Evolutionary conservation across 2,113 vertebrate species (phyloP).

Genomic region (Oncorhynchus nerka): DNA sequence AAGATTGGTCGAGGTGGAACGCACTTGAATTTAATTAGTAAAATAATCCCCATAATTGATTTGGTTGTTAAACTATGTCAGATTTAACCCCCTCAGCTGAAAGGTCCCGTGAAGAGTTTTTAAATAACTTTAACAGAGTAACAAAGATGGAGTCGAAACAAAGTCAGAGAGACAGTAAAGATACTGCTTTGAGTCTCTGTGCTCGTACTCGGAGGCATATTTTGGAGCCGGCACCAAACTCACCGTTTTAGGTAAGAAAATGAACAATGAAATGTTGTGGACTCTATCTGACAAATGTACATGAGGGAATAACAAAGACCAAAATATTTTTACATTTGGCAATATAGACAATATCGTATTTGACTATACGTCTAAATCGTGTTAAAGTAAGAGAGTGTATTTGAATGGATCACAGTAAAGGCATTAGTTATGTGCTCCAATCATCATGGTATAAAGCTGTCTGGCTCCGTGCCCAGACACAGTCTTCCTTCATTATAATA

Average conservation of each 20-base stretch:
- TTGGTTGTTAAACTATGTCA: background rate
- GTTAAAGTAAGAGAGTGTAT: background rate
- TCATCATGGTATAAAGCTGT: too few relatives aligned
- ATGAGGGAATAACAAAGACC: background rate
- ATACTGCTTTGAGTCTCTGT: slow-evolving; percentile 46
- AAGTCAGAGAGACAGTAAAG: background rate
- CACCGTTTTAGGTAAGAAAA: slow-evolving; percentile 59
- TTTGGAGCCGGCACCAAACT: slow-evolving; percentile 71
- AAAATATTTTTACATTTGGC: background rate
- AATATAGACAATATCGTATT: background rate
- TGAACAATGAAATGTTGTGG: too few relatives aligned
- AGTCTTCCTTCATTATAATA: too few relatives aligned
- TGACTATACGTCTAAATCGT: background rate
- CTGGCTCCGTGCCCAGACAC: slow-evolving; percentile 25
- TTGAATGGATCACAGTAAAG: background rate
- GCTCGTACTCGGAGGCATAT: slow-evolving; percentile 42
- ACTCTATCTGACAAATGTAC: background rate
- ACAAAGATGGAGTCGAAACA: background rate
- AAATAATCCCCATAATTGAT: background rate
- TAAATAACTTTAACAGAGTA: background rate
- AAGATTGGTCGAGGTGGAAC: background rate
- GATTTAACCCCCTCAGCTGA: background rate
- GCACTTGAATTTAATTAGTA: background rate
- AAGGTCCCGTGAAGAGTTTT: background rate
- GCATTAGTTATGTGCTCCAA: too few relatives aligned